These are phyloP conservation scores for Pantelozetes paolii DNA, from an alignment of 2,888 invertebrate species.

Conservation along the genomic window DNA sequence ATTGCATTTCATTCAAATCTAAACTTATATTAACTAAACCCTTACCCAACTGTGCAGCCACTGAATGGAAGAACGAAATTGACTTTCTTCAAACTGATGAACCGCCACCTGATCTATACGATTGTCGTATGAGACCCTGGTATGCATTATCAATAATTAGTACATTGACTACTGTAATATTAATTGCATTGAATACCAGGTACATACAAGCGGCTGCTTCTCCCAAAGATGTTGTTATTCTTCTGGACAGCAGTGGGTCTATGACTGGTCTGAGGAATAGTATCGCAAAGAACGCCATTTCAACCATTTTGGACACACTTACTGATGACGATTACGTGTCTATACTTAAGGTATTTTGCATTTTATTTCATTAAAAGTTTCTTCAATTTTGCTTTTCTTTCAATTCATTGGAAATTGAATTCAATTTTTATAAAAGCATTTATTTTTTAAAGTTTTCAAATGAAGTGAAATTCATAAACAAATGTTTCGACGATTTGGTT, in stretches of 20 bases:
- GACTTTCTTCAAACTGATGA: slow-evolving; percentile 43
- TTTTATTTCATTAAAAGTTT: neutral
- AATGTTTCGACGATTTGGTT: slow-evolving; percentile 75
- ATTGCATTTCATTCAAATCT: too few species aligned
- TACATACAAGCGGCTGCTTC: slow-evolving; percentile 90
- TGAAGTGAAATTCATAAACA: slow-evolving; percentile 17
- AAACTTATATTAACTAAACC: too few species aligned
- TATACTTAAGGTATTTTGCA: slow-evolving; percentile 55
- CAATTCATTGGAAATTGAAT: too few species aligned
- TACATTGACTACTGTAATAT: too few species aligned
- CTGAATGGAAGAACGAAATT: slow-evolving; percentile 38
- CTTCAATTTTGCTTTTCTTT: neutral
- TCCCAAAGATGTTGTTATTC: slow-evolving; percentile 91
- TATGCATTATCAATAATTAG: too few species aligned
- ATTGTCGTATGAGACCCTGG: slow-evolving; percentile 88
- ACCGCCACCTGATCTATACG: slow-evolving; percentile 70
- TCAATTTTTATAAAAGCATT: too few species aligned
- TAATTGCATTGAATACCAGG: slow-evolving; percentile 61
- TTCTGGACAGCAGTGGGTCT: slow-evolving; percentile 92
- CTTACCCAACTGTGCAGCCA: too few species aligned
- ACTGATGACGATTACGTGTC: slow-evolving; percentile 98
- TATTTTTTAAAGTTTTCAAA: slow-evolving; percentile 31
- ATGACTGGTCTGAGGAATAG: slow-evolving; percentile 89
- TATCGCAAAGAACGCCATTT: slow-evolving; percentile 83
- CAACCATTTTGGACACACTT: slow-evolving; percentile 83